Percentiles rank a stretch among this genome's conserved stretches.
These are phyloP conservation scores for Cydia pomonella DNA, from an alignment of 1,140 invertebrate genomes.

Conservation along the genomic window DNA sequence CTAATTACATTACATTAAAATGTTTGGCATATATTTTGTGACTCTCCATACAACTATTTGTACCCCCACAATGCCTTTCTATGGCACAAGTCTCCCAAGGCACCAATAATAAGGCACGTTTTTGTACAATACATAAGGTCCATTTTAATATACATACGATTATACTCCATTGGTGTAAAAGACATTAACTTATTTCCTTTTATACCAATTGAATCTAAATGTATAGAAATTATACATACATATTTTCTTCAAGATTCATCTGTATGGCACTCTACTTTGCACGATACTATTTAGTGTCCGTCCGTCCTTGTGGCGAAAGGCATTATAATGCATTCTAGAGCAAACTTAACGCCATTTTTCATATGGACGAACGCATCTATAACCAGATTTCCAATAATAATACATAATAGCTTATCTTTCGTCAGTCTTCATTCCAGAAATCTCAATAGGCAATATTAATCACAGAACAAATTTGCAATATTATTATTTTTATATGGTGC, in stretches of 20 bases:
- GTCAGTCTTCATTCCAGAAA: constrained; percentile 76
- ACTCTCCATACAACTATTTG: constrained; percentile 67
- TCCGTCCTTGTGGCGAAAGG: background rate
- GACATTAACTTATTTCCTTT: background rate
- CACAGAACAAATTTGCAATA: constrained; percentile 55
- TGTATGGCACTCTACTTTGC: constrained; percentile 69
- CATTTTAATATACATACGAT: constrained; percentile 38
- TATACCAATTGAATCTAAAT: constrained; percentile 7
- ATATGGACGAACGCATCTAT: constrained; percentile 6
- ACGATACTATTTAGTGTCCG: constrained; percentile 35
- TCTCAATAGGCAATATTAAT: constrained; percentile 73
- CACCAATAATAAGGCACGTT: constrained; percentile 68
- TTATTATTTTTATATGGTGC: constrained; percentile 50
- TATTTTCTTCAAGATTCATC: constrained; percentile 40
- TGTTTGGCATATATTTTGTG: constrained; percentile 77
- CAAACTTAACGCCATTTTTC: background rate
- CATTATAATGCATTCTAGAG: background rate
- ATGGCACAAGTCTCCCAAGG: constrained; percentile 61
- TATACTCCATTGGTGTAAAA: constrained; percentile 15
- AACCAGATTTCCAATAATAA: constrained; percentile 46
- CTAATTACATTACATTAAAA: constrained; percentile 55
- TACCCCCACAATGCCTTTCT: constrained; percentile 56
- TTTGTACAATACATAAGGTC: constrained; percentile 50
- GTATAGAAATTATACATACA: constrained; percentile 37
- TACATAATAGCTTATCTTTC: constrained; percentile 53